Evolutionary conservation across 2,113 vertebrate genomes (phyloP).

Genomic region (Hippocampus zosterae): DNA sequence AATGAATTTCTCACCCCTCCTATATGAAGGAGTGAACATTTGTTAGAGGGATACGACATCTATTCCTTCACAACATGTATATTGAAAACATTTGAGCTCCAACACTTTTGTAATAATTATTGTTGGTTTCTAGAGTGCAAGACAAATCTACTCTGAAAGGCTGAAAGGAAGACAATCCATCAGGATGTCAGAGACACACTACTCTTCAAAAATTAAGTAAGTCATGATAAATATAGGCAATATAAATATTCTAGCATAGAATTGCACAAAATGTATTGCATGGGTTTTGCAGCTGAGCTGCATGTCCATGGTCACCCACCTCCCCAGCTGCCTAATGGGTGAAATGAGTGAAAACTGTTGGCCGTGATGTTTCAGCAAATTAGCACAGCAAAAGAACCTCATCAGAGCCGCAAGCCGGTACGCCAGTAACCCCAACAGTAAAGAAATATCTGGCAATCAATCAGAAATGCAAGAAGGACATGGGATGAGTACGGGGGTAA

Average conservation of each 20-base stretch:
- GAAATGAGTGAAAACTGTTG: slow-evolving; percentile 51
- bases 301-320: slow-evolving; percentile 50
- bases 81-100: too few species aligned
- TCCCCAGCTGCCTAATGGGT: slow-evolving; percentile 76
- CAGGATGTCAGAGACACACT: too few species aligned
- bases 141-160: too few species aligned
- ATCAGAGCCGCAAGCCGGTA: slow-evolving; percentile 48
- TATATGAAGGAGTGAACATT: too few species aligned
- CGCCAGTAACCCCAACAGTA: slow-evolving; percentile 61
- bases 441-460: slow-evolving; percentile 51
- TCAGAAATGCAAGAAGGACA: slow-evolving; percentile 47
- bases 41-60: too few species aligned
- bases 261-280: slow-evolving; percentile 28
- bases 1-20: too few species aligned
- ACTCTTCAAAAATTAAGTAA: too few species aligned
- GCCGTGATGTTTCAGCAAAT: slow-evolving; percentile 57
- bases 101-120: too few species aligned
- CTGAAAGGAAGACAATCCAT: too few species aligned
- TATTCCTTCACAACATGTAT: too few species aligned
- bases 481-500: slow-evolving; percentile 26
- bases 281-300: slow-evolving; percentile 23
- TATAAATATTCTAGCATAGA: slow-evolving; percentile 7
- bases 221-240: background rate
- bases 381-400: slow-evolving; percentile 66
- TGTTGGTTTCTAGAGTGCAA: too few species aligned